A percentile compares a stretch with the other conserved stretches of the same genome.
Evolutionary conservation across 1,140 invertebrate genomes (phyloP).

Genomic region (Spodoptera litura): DNA sequence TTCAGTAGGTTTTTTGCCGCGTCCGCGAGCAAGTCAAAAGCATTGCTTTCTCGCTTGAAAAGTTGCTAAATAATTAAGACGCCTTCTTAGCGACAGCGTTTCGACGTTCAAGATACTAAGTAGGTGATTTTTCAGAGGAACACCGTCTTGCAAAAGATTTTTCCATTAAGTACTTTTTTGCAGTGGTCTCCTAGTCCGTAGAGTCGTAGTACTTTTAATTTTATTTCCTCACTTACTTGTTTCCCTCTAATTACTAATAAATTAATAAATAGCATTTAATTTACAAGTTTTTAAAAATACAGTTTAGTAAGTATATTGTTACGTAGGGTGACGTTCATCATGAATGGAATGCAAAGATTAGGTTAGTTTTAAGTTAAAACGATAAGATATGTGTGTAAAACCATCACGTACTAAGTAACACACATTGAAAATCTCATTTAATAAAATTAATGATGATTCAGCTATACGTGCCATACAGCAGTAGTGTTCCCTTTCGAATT

Average conservation of each 20-base stretch:
- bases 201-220: slow-evolving; percentile 3
- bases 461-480: no score
- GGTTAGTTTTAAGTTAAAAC: neutral
- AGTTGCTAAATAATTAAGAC: slow-evolving; percentile 84
- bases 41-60: slow-evolving; percentile 79
- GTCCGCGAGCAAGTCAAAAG: slow-evolving; percentile 79
- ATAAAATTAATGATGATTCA: no score
- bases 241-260: no score
- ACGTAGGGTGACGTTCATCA: no score
- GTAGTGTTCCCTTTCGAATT: no score
- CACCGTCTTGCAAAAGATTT: slow-evolving; percentile 52
- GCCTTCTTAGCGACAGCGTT: slow-evolving; percentile 77
- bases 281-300: no score
- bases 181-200: neutral
- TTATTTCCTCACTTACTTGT: slow-evolving; percentile 8
- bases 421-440: no score
- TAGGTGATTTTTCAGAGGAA: slow-evolving; percentile 66
- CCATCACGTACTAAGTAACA: no score
- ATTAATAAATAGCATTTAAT: no score
- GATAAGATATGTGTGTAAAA: slow-evolving; percentile 2
- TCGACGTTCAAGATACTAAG: slow-evolving; percentile 70
- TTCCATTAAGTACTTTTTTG: slow-evolving; percentile 56
- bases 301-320: no score
- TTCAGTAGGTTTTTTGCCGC: slow-evolving; percentile 79
- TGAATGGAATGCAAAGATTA: no score